These are phyloP conservation scores for Aradophagus sp. DNA, from an alignment of 1,140 invertebrate genomes.

Conservation along the genomic window DNA sequence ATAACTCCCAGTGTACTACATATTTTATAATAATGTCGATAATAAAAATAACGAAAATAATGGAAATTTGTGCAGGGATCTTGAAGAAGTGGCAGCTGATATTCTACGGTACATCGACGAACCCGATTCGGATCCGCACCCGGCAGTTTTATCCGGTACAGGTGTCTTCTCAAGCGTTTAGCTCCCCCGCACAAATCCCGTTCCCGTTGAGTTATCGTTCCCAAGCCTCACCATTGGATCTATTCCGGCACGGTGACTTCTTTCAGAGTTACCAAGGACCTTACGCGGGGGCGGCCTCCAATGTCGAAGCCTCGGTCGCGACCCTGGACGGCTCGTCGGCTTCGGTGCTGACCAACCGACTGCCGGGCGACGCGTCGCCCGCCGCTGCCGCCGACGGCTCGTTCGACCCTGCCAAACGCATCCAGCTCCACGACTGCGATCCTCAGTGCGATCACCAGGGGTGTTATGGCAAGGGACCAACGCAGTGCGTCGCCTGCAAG, in stretches of 20 bases:
- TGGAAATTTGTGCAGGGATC: constrained; percentile 75
- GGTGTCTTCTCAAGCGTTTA: constrained; percentile 71
- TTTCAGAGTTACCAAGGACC: constrained; percentile 82
- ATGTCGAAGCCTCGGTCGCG: constrained; percentile 80
- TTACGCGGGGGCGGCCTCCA: constrained; percentile 81
- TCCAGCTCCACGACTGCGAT: constrained; percentile 83
- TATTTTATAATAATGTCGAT: no score
- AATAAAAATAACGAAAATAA: no score
- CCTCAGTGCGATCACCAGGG: constrained; percentile 87
- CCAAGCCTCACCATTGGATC: constrained; percentile 75
- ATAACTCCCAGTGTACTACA: no score
- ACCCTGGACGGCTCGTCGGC: constrained; percentile 79
- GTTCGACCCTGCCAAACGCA: constrained; percentile 77
- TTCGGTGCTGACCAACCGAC: constrained; percentile 66
- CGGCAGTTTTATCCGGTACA: constrained; percentile 75
- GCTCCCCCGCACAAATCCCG: constrained; percentile 69
- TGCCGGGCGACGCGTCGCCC: constrained; percentile 62
- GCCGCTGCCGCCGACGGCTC: constrained; percentile 55
- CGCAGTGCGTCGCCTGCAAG: constrained; percentile 86
- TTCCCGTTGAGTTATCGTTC: constrained; percentile 66
- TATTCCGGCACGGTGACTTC: constrained; percentile 73
- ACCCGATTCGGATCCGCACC: constrained; percentile 82
- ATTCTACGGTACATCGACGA: constrained; percentile 90
- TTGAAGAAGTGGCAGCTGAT: constrained; percentile 94
- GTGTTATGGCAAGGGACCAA: constrained; percentile 87